Evolutionary conservation across 2,888 invertebrate species (phyloP), one percentile per base, ranked within the genome.

Genomic region (Liopterus haemorrhoidalis): DNA sequence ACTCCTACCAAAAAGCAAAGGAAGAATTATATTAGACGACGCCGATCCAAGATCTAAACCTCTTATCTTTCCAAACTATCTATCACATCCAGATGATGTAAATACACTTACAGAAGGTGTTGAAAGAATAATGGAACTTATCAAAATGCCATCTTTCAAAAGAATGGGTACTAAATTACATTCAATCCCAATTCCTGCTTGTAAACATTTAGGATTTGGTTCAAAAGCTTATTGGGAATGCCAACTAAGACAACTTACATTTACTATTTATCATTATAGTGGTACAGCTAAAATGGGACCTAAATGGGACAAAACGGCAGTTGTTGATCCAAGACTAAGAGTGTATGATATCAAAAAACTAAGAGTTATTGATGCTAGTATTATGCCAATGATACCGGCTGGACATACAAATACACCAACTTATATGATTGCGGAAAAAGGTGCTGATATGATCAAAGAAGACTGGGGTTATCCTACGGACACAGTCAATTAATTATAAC

Each of bases 381-480:
- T 88, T 28, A 88, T 88, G 76, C 88, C 88, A 1, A 76, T 77
- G 62, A 79, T 88, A 30, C 78, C 81, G 1, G 79, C 85, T 1
- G 82, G 81, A 15, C 86, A 87, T 60, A 86, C 86, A 1, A 86
- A 86, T 56, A 81, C 84, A 0, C 83, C 87, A 0, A 74, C 75
- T 1, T 84, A 77, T 50, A 86, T 88, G 87, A 85, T 88, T 55
- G 87, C 85, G 2, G 88, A 88, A 63, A 87, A 85, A 61, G 83
- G 78, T 4, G 71, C 81, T 0, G 83, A 85, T 59, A 71, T 83
- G 69, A 81, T 84, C 31, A 82, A 81, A 63, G 62, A 77, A 57
- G 68, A 69, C 50, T 72, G 71, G 70, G 62, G 61, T 22, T 53
- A 32, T 46, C 22, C 20, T 11, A 46, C 28, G n/a, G n/a, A n/a